These are phyloP conservation scores for Crotalus tigris DNA, from an alignment of 2,113 vertebrate genomes.

Conservation along the genomic window DNA sequence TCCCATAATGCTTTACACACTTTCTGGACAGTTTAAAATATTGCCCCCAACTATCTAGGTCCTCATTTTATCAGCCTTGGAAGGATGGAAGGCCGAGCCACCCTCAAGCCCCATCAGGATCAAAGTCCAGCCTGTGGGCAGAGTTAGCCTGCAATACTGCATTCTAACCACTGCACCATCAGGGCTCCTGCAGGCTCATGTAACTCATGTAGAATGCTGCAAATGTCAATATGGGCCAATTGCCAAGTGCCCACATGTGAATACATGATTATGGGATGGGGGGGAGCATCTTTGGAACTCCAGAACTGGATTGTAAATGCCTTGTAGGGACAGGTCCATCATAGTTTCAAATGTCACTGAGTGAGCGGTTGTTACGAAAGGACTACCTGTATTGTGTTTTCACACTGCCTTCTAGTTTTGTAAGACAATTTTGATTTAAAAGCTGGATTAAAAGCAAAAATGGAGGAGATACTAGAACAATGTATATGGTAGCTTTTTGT, in stretches of 20 bases:
- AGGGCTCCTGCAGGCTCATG: too few species aligned
- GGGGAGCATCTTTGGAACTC: not conserved
- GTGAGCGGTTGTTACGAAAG: not conserved
- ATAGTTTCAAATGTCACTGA: not conserved
- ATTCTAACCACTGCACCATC: too few species aligned
- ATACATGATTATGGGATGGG: not conserved
- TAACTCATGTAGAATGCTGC: too few species aligned
- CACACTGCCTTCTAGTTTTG: not conserved
- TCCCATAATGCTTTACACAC: too few species aligned
- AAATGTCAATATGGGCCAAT: not conserved
- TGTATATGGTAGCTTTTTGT: not conserved
- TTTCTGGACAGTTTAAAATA: too few species aligned
- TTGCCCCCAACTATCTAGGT: too few species aligned
- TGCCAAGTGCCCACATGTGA: not conserved
- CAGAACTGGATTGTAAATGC: not conserved
- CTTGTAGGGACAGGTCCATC: not conserved
- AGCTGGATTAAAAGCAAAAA: not conserved
- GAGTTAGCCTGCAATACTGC: too few species aligned
- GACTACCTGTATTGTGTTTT: not conserved
- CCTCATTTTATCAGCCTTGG: too few species aligned
- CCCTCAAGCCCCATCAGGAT: too few species aligned
- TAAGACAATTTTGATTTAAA: not conserved
- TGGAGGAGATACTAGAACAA: not conserved
- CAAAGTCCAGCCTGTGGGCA: too few species aligned
- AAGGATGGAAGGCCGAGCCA: too few species aligned